Evolutionary conservation across 2,797 vertebrate genomes (phyloP).

Genomic region (Nyctibius grandis): DNA sequence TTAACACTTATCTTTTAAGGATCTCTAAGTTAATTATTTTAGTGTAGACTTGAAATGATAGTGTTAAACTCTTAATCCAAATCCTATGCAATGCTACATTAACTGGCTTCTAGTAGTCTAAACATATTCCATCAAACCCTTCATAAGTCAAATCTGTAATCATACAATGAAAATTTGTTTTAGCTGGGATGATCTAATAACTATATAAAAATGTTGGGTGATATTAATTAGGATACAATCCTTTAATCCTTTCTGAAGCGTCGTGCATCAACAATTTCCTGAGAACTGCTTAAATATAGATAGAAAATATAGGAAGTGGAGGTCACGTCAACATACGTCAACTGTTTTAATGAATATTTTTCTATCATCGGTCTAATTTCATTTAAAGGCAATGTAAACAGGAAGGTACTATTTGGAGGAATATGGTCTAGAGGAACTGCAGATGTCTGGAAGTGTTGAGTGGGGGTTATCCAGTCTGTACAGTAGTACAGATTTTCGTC

Average conservation of each 20-base stretch:
- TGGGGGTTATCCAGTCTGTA: neutral
- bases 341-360: neutral
- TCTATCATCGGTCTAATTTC: neutral
- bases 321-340: neutral
- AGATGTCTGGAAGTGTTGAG: neutral
- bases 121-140: neutral
- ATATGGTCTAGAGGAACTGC: neutral
- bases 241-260: neutral
- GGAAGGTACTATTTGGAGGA: neutral
- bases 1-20: neutral
- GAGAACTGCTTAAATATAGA: neutral
- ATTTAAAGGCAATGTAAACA: neutral
- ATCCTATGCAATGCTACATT: neutral
- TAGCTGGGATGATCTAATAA: neutral
- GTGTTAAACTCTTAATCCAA: neutral
- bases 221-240: neutral
- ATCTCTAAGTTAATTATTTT: neutral
- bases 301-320: neutral
- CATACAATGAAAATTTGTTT: neutral
- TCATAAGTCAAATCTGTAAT: neutral
- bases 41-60: neutral
- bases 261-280: neutral
- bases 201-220: neutral
- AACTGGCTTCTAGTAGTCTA: neutral
- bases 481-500: no score